Conservation (phyloP, 2,113 vertebrate genomes). For the Irena cyanogastra region DNA sequence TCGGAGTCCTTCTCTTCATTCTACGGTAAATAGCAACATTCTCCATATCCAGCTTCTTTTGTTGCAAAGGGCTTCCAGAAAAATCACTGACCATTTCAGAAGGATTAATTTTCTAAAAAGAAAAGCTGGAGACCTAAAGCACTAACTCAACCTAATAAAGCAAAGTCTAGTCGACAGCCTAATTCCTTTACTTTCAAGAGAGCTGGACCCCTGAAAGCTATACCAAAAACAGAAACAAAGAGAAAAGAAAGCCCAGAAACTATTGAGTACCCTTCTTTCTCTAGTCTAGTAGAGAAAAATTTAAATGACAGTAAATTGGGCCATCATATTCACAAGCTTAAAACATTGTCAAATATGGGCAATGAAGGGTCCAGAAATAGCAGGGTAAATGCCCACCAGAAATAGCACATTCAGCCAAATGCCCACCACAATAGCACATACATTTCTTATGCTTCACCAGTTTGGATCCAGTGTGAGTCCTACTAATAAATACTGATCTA, state of each 20-base stretch:
- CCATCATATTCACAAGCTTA: not conserved
- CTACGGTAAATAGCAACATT: too few species aligned
- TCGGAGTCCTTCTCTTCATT: too few species aligned
- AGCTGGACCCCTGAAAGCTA: not conserved
- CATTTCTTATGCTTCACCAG: not conserved
- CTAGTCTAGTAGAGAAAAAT: not conserved
- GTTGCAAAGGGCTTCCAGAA: not conserved
- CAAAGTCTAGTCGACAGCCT: not conserved
- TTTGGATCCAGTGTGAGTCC: not conserved
- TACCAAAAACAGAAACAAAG: slow-evolving; percentile 10
- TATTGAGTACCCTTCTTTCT: not conserved
- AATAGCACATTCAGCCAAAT: not conserved
- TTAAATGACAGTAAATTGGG: not conserved
- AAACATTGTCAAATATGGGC: not conserved
- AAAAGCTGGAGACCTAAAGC: not conserved
- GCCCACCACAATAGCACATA: not conserved
- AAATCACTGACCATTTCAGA: not conserved
- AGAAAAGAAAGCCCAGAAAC: not conserved
- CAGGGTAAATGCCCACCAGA: not conserved
- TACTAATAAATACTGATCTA: not conserved
- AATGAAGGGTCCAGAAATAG: not conserved
- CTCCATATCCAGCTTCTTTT: not conserved
- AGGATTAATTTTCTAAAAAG: slow-evolving; percentile 25
- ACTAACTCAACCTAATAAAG: not conserved
- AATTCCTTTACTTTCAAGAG: slow-evolving; percentile 17